phyloP scores from a whole-genome alignment of 2,797 vertebrate species.

The Australoheros facetus region DNA sequence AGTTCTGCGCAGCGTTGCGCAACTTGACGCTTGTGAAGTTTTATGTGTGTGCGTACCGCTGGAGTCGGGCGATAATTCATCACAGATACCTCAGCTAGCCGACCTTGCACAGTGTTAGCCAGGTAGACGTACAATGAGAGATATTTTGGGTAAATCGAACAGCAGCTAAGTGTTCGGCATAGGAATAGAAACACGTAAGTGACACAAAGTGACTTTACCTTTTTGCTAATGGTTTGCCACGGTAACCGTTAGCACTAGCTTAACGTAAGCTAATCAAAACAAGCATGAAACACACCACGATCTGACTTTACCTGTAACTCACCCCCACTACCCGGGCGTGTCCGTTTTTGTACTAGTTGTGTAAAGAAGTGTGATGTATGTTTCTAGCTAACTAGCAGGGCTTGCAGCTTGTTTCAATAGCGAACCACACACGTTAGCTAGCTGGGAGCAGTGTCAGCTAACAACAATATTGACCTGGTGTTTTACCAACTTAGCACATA shows the following conservation, averaged over 20 bases:
- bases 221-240: background rate
- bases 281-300: constrained; percentile 17
- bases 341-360: background rate
- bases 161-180: constrained; percentile 15
- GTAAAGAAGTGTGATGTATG: background rate
- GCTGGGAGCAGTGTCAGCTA: background rate
- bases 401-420: background rate
- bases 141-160: constrained; percentile 19
- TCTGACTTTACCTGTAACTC: background rate
- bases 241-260: constrained; percentile 35
- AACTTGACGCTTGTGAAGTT: constrained; percentile 25
- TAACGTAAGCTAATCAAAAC: constrained; percentile 49
- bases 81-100: constrained; percentile 11
- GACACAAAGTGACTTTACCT: background rate
- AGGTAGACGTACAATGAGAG: constrained; percentile 49
- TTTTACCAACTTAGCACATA: background rate
- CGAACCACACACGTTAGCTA: constrained; percentile 24
- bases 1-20: constrained; percentile 39
- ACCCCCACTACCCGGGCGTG: background rate
- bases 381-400: background rate
- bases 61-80: constrained; percentile 17
- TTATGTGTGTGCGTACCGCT: background rate
- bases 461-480: constrained; percentile 32
- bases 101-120: background rate
- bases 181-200: constrained; percentile 58